Base-by-base conservation (phyloP, 2,888 invertebrate genomes). In the Rotaria sp. region DNA sequence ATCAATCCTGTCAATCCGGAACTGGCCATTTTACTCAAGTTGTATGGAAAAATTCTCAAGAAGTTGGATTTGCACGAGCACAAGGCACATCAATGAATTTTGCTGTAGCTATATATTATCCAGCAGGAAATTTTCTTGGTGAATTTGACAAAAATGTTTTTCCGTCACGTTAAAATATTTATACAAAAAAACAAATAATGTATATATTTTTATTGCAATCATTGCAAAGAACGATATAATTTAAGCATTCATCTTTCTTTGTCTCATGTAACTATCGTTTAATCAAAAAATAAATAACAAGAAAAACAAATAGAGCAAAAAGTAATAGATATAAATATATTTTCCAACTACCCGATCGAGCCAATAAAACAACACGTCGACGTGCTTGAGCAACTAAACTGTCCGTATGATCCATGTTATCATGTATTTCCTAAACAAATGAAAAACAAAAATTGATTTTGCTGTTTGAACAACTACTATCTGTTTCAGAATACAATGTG, bases 21-120 rank as follows among this genome's bases (percentile, higher is more conserved):
- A 84, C 85, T 57, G 85, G 85, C 26, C 85, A 85, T 85, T 85
- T 85, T 85, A 85, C 85, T 18, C 85, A 85, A 84, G 48, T 85
- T 10, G 59, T 85, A 30, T 85, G 85, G 85, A 85, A 85, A 45
- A 48, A 45, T 30, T 84, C 84, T 15, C 45, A 57, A 41, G 84
- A 74, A 85, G 41, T 85, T 26, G 85, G 85, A 18, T 85, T 74
- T 45, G 85, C 67, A 30, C 67, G 35, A 15, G 67, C 67, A 67
- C 21, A 67, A 21, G 35, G 67, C 38, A 8, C 18, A 2, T 35
- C 67, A 67, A 67, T 67, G 67, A 67, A 30, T 35, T 38, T 67
- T 21, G 67, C 35, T 35, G 67, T 67, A 18, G 67, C 35, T 18
- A 67, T 67, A 35, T 67, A 67, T 21, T 67, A 67, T 21, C 67